Percentiles rank a stretch among this genome's conserved stretches.
Evolutionary conservation across 1,140 invertebrate species (phyloP).

Genomic region (Heliconius melpomene): DNA sequence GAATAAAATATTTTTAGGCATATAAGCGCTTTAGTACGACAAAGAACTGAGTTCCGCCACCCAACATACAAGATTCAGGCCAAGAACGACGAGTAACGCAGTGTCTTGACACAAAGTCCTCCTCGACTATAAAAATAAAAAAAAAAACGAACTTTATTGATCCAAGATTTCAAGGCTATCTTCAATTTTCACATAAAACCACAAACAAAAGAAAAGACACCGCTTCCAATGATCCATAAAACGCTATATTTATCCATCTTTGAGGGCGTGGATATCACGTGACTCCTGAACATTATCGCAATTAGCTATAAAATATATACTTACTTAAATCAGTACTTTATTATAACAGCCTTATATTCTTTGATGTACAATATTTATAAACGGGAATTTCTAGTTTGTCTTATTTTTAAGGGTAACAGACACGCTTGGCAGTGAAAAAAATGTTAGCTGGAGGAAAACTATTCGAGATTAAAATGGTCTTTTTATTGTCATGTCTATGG

Average conservation of each 20-base stretch:
- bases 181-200: background rate
- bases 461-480: conserved; percentile 47
- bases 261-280: conserved; percentile 47
- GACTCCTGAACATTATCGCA: conserved; percentile 52
- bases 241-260: conserved; percentile 32
- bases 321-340: conserved; percentile 34
- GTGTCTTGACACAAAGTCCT: background rate
- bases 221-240: conserved; percentile 24
- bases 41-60: no score
- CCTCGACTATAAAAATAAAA: no score
- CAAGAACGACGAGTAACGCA: no score
- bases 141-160: no score
- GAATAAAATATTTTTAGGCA: background rate
- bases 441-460: conserved; percentile 33
- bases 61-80: no score
- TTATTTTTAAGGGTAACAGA: conserved; percentile 36
- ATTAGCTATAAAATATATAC: conserved; percentile 61
- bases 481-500: conserved; percentile 40
- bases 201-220: background rate
- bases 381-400: conserved; percentile 38
- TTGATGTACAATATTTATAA: conserved; percentile 62
- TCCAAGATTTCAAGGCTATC: background rate
- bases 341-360: conserved; percentile 52
- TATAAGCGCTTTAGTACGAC: background rate
- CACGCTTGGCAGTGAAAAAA: conserved; percentile 43